Evolutionary conservation across 2,797 vertebrate species (phyloP).

Genomic region (Lutjanus argentimaculatus): DNA sequence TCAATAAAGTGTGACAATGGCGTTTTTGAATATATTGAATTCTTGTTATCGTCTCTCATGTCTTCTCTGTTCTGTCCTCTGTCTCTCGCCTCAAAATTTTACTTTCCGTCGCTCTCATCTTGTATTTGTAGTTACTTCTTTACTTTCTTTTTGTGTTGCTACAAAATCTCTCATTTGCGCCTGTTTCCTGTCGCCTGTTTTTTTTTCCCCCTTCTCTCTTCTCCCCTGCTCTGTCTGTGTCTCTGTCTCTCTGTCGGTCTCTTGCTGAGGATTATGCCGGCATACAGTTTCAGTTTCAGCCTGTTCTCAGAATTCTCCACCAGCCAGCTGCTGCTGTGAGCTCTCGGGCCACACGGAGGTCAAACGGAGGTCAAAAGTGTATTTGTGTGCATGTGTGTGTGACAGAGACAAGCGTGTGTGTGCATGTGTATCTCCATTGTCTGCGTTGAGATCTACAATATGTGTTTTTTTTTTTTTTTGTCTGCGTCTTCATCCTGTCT

Average conservation of each 20-base stretch:
- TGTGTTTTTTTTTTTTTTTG: background rate
- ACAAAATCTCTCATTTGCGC: constrained; percentile 30
- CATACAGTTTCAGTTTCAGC: constrained; percentile 75
- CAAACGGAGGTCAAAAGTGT: constrained; percentile 61
- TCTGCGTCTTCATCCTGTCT: background rate
- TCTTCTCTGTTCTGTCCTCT: background rate
- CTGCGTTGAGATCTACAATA: background rate
- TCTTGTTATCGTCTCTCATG: background rate
- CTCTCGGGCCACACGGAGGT: constrained; percentile 61
- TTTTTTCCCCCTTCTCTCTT: background rate
- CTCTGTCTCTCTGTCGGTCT: constrained; percentile 35
- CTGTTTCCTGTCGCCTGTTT: constrained; percentile 15
- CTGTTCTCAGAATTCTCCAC: constrained; percentile 72
- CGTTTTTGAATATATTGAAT: constrained; percentile 43
- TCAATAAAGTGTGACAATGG: constrained; percentile 83
- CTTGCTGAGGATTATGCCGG: constrained; percentile 66
- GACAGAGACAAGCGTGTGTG: background rate
- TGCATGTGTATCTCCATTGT: background rate
- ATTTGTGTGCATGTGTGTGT: constrained; percentile 1
- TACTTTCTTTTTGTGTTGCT: constrained; percentile 18
- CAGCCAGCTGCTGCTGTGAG: constrained; percentile 80
- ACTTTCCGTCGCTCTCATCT: background rate
- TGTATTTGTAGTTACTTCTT: background rate
- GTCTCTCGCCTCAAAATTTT: background rate
- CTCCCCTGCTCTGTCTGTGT: constrained; percentile 9